Conservation (phyloP, 1,140 invertebrate genomes). For the Microplitis mediator region DNA sequence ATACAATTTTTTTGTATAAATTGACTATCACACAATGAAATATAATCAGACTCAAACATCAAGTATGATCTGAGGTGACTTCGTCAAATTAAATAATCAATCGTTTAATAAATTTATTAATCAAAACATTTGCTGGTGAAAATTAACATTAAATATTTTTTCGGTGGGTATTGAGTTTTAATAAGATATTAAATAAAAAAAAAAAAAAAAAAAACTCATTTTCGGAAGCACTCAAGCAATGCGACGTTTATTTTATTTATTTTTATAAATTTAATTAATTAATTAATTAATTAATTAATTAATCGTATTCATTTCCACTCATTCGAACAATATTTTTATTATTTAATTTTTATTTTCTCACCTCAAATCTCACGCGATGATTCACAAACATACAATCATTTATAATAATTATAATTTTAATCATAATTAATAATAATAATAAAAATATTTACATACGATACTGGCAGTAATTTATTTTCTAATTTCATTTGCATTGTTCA, state of each 20-base stretch:
- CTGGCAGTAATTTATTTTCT: constrained; percentile 49
- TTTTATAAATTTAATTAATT: background rate
- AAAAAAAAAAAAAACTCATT: background rate
- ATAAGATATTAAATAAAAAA: background rate
- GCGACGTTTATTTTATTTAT: background rate
- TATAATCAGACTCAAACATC: background rate
- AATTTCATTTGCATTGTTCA: background rate
- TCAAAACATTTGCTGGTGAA: no score
- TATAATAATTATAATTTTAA: constrained; percentile 7
- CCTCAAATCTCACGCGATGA: constrained; percentile 14
- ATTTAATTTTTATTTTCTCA: background rate
- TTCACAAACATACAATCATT: constrained; percentile 1
- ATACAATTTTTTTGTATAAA: background rate
- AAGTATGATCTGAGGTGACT: background rate
- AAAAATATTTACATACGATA: constrained; percentile 53
- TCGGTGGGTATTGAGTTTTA: background rate
- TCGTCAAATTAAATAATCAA: background rate
- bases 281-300: background rate
- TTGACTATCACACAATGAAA: background rate
- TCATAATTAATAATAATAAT: constrained; percentile 28
- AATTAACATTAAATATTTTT: no score
- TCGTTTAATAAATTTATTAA: background rate
- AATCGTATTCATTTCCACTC: background rate
- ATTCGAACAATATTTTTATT: background rate
- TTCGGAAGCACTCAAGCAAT: background rate